These are phyloP conservation scores for Pterocles orientalis DNA, from an alignment of 2,113 vertebrate genomes.

Conservation along the genomic window DNA sequence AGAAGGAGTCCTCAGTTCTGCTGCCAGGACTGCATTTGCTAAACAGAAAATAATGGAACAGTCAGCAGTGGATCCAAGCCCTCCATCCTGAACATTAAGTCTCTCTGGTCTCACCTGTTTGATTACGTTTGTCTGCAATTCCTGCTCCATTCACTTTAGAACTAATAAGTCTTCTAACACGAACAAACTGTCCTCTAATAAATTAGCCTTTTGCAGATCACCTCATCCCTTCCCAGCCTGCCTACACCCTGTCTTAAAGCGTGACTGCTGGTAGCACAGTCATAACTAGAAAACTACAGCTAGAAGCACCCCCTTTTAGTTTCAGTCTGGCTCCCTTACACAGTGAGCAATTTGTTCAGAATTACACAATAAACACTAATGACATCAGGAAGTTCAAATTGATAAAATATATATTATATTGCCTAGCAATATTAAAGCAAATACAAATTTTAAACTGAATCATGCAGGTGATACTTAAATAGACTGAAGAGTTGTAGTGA, in stretches of 20 bases:
- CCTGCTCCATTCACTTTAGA: not conserved
- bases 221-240: not conserved
- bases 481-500: not conserved
- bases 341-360: not conserved
- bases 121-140: not conserved
- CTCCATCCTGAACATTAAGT: not conserved
- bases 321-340: not conserved
- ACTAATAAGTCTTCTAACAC: not conserved
- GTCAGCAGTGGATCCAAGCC: not conserved
- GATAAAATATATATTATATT: not conserved
- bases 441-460: not conserved
- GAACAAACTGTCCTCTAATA: not conserved
- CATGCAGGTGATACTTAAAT: not conserved
- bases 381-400: not conserved
- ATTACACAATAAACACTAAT: not conserved
- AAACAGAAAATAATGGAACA: slow-evolving; percentile 2
- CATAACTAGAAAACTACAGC: not conserved
- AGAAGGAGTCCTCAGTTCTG: not conserved
- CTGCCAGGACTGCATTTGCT: not conserved
- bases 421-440: slow-evolving; percentile 6
- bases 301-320: not conserved
- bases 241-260: not conserved
- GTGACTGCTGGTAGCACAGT: not conserved
- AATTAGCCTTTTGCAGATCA: not conserved
- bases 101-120: not conserved